A percentile compares a stretch with the other conserved stretches of the same genome.
Evolutionary conservation across 2,113 vertebrate genomes (phyloP).

Genomic region (Cisticola juncidis): DNA sequence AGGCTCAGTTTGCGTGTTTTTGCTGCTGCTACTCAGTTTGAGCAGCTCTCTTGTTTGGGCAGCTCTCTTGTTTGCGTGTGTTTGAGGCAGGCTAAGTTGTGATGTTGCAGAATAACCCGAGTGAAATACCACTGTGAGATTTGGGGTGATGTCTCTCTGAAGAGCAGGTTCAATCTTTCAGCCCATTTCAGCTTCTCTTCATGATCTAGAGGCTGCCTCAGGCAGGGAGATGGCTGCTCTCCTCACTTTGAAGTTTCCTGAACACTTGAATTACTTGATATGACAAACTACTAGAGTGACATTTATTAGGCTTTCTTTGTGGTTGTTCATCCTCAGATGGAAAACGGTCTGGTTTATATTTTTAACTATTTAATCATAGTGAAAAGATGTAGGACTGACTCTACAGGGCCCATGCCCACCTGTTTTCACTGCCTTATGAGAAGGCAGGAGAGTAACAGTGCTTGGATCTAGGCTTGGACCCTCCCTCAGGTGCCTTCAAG

Average conservation of each 20-base stretch:
- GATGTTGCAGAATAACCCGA: not conserved
- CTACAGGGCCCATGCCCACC: accelerated
- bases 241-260: not conserved
- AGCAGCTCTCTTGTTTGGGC: too few relatives aligned
- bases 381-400: not conserved
- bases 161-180: not conserved
- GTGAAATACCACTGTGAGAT: not conserved
- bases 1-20: accelerated
- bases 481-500: not conserved
- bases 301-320: not conserved
- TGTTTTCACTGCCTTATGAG: not conserved
- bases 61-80: accelerated
- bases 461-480: not conserved
- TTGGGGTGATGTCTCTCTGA: not conserved
- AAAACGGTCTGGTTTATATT: not conserved
- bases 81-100: not conserved
- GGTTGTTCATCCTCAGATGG: not conserved
- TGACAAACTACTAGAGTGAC: not conserved
- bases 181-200: not conserved
- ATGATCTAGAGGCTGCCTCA: not conserved
- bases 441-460: not conserved
- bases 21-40: too few relatives aligned
- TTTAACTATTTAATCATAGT: not conserved
- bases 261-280: not conserved
- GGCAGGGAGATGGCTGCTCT: not conserved